Conservation (phyloP, 2,113 vertebrate genomes). For the Tamias sibiricus region DNA sequence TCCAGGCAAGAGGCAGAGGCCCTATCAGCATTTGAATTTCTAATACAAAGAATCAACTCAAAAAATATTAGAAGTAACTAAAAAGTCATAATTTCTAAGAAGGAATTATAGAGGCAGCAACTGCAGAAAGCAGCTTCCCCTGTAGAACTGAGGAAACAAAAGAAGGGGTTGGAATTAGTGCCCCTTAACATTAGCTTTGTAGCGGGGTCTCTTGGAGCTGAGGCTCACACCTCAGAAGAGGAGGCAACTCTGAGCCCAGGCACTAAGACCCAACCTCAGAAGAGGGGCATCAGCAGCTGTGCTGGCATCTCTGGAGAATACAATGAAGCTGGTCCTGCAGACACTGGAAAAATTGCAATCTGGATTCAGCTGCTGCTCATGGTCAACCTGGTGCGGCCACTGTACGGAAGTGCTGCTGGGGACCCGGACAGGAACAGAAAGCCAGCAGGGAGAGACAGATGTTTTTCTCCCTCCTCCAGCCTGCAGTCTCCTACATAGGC, state of each 20-base stretch:
- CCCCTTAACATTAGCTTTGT: neutral
- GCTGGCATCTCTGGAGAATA: neutral
- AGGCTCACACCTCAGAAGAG: neutral
- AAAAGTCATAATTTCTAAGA: neutral
- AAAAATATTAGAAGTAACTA: neutral
- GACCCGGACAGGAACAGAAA: neutral
- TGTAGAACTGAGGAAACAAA: neutral
- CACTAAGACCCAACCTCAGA: no score
- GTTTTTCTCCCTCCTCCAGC: neutral
- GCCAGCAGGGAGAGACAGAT: no score
- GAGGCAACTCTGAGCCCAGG: neutral
- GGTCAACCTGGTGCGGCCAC: neutral
- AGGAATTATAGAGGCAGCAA: fast-evolving
- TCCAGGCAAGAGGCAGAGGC: neutral
- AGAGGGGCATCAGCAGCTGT: neutral
- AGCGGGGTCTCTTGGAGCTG: no score
- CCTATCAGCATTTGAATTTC: neutral
- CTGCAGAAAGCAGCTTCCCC: neutral
- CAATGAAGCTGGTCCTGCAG: neutral
- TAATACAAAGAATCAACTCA: neutral
- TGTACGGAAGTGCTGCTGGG: neutral
- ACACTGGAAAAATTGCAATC: fast-evolving
- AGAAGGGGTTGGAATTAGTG: neutral
- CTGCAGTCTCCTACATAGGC: neutral
- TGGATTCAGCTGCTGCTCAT: neutral